Evolutionary conservation across 2,888 invertebrate species (phyloP), one percentile per base, ranked within the genome.

Genomic region (Germaria angustata): DNA sequence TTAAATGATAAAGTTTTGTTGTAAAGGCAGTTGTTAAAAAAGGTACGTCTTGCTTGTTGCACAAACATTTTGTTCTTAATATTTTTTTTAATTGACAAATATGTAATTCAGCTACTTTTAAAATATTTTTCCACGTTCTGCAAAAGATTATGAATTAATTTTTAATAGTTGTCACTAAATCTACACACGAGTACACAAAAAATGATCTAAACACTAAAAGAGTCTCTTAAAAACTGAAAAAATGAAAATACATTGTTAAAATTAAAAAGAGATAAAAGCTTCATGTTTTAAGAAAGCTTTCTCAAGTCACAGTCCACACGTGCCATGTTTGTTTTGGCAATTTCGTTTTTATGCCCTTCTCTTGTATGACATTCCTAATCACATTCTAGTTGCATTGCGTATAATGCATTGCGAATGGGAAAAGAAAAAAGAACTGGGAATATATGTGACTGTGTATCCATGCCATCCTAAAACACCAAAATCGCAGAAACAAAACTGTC

Each of bases 1-100:
- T 88, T 89, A 32, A 87, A 81, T 15, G 86, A 53, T 20, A 80
- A 81, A 9, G 73, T 85, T 44, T 85, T 85, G 68, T 79, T 81
- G 59, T 57, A 80, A 15, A 86, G 7, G 4, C 73, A 75, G 32
- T 84, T 84, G 13, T 79, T 81, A 3, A 80, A 39, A 39, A 87
- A 78, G 24, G 86, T 79, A 51, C 86, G 86, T 71, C 41, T 78
- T 84, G 84, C 51, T 63, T 80, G 79, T 72, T 69, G 71, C 24
- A 78, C 65, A 41, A 85, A 85, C 85, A 86, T 85, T 76, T 65
- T 81, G 9, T 15, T 6, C 6, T 22, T 34, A 49, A 20, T 46
- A 24, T 22, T 71, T 22, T 9, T 66, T 9, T 22, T 11, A 36
- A 36, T 36, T n/a, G n/a, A 34, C 7, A 34, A 65, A 13, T 9